Evolutionary conservation across 2,797 vertebrate genomes (phyloP).

Genomic region (Xyrichtys novacula): DNA sequence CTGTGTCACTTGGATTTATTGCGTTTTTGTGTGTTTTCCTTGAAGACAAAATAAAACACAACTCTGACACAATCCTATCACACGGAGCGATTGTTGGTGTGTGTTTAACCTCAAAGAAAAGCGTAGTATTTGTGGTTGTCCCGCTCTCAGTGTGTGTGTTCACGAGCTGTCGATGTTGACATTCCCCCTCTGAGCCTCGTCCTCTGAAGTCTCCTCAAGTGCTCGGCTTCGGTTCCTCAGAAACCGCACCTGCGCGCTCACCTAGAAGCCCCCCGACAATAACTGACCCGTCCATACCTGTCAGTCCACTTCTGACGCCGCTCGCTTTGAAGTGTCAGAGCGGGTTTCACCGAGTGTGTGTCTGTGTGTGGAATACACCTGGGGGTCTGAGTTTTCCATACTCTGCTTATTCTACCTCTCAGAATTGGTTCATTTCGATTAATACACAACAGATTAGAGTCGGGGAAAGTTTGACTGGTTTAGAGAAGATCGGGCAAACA

Average conservation of each 20-base stretch:
- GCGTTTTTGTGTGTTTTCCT: conserved; percentile 9
- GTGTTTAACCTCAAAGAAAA: conserved; percentile 57
- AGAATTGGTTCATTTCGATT: too few relatives aligned
- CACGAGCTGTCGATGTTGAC: conserved; percentile 53
- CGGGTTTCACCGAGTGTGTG: conserved; percentile 2
- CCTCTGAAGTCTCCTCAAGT: conserved; percentile 63
- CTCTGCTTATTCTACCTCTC: background rate
- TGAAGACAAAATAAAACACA: conserved; percentile 53
- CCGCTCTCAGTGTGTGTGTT: background rate
- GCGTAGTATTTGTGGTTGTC: conserved; percentile 33
- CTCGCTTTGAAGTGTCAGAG: conserved; percentile 50
- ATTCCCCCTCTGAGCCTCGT: conserved; percentile 36
- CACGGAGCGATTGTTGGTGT: conserved; percentile 43
- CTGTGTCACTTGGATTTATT: conserved; percentile 62
- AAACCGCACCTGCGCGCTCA: conserved; percentile 50
- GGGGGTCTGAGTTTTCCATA: background rate
- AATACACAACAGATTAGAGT: too few relatives aligned
- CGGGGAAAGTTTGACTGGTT: too few relatives aligned
- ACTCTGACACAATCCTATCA: conserved; percentile 43
- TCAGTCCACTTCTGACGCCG: conserved; percentile 29
- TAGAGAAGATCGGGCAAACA: too few relatives aligned
- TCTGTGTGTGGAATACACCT: conserved; percentile 5
- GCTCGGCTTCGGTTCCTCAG: conserved; percentile 53
- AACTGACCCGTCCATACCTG: conserved; percentile 50
- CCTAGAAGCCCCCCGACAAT: conserved; percentile 28